phyloP scores from a whole-genome alignment of 1,140 invertebrate genomes.

The Drosophila truncata region DNA sequence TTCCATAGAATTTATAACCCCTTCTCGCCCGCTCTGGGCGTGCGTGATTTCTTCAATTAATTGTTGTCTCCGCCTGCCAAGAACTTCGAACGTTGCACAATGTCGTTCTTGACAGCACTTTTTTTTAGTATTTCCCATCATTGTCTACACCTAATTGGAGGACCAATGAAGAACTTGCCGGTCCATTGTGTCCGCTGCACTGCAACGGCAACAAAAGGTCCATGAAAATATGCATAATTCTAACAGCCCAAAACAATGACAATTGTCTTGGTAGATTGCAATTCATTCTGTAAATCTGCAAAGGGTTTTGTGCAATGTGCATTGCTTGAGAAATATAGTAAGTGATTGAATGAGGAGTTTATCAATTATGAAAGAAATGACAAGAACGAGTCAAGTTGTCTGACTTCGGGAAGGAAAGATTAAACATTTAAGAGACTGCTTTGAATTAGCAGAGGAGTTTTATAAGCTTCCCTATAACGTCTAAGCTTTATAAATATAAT shows the following conservation, averaged over 20 bases:
- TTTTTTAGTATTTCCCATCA: constrained; percentile 48
- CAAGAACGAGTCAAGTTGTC: not conserved
- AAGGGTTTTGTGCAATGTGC: constrained; percentile 20
- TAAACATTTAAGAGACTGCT: not conserved
- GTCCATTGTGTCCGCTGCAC: constrained; percentile 25
- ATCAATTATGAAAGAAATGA: constrained; percentile 5
- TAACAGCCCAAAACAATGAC: constrained; percentile 54
- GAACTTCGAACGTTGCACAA: constrained; percentile 69
- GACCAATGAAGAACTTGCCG: constrained; percentile 48
- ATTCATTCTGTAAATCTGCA: constrained; percentile 24
- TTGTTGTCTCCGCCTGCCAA: constrained; percentile 63
- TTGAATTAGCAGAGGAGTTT: not conserved
- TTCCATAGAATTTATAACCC: constrained; percentile 56
- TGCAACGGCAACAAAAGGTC: constrained; percentile 29
- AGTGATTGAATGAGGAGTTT: constrained; percentile 7
- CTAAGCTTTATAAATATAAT: not conserved
- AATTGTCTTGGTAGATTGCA: constrained; percentile 41
- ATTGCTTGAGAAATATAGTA: constrained; percentile 18
- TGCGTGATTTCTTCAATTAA: constrained; percentile 84
- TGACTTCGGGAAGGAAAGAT: not conserved
- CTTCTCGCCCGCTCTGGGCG: constrained; percentile 36
- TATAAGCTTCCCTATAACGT: not conserved
- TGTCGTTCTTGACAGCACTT: constrained; percentile 42
- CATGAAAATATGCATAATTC: constrained; percentile 56
- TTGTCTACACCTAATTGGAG: constrained; percentile 58